phyloP scores from a whole-genome alignment of 2,113 vertebrate species.

The Pluvialis apricaria region DNA sequence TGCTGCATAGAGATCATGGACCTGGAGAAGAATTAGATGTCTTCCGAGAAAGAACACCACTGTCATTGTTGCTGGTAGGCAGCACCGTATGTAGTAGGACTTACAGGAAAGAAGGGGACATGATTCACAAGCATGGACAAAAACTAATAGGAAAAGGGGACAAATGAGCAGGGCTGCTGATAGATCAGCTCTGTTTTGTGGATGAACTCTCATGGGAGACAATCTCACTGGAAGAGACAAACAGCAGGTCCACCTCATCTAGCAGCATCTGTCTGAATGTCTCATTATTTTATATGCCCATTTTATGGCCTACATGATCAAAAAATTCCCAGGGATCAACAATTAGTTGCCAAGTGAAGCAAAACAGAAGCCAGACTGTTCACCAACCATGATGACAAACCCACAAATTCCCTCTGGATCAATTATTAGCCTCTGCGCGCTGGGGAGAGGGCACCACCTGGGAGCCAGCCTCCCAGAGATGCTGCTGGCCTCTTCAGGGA shows the following conservation, averaged over 20 bases:
- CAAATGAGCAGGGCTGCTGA: background rate
- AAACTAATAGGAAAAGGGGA: background rate
- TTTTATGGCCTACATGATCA: background rate
- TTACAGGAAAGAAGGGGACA: background rate
- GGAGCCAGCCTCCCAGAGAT: background rate
- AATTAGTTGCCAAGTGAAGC: background rate
- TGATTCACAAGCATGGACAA: background rate
- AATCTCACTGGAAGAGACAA: background rate
- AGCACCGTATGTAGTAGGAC: background rate
- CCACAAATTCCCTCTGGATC: background rate
- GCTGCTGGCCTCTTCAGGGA: background rate
- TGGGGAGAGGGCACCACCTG: background rate
- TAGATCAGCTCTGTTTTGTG: background rate
- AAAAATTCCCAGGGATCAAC: background rate
- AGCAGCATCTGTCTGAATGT: background rate
- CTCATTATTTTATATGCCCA: background rate
- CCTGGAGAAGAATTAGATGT: background rate
- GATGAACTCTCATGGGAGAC: background rate
- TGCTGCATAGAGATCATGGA: background rate
- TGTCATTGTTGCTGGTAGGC: background rate
- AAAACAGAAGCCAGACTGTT: background rate
- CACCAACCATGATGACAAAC: accelerated
- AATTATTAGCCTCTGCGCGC: background rate
- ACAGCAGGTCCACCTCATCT: background rate
- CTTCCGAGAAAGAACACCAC: background rate